phyloP scores from a whole-genome alignment of 1,140 invertebrate genomes.

The Grapholita molesta region DNA sequence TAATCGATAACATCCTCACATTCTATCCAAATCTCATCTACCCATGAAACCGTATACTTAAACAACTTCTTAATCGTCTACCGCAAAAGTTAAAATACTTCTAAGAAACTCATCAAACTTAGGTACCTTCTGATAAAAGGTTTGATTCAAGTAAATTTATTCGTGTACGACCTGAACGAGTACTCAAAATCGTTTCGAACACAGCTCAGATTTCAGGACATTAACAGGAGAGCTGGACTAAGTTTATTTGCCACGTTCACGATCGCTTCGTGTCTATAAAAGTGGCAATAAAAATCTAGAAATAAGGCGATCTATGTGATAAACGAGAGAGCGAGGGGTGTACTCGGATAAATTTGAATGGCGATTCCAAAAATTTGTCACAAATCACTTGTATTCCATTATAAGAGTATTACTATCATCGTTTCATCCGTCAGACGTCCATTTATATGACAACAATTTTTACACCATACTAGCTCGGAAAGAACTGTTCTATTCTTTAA shows the following conservation, averaged over 20 bases:
- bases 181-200: background rate
- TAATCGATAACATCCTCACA: too few species aligned
- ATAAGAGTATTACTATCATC: too few species aligned
- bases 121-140: background rate
- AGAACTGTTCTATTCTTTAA: too few species aligned
- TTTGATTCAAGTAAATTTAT: background rate
- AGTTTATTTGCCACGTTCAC: conserved; percentile 10
- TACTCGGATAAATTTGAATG: too few species aligned
- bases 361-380: too few species aligned
- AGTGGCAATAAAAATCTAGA: conserved; percentile 50
- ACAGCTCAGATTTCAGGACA: background rate
- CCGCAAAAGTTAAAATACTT: background rate
- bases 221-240: background rate
- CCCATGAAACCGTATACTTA: background rate
- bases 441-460: too few species aligned
- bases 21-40: background rate
- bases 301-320: background rate
- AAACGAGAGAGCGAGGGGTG: background rate
- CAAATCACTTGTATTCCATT: too few species aligned
- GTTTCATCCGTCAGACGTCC: too few species aligned
- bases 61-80: background rate
- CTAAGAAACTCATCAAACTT: background rate
- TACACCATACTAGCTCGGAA: too few species aligned
- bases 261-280: conserved; percentile 45
- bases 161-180: background rate